These are phyloP conservation scores for Caenorhabditis zanzibari DNA, from an alignment of 2,888 invertebrate species.

Conservation along the genomic window DNA sequence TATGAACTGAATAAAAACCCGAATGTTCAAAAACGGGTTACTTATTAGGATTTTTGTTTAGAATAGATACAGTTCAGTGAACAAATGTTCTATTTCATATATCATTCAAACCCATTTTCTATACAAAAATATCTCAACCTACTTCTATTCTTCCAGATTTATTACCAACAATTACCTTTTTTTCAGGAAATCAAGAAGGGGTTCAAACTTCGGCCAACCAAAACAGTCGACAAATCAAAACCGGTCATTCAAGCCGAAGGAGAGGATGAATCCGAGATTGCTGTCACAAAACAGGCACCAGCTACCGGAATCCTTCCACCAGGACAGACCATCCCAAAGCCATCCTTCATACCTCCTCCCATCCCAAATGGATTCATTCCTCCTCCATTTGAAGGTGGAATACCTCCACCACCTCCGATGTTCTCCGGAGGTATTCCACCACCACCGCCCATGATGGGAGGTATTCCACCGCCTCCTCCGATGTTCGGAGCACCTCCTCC, in stretches of 20 bases:
- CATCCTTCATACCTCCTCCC: conserved; percentile 56
- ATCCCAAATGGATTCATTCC: conserved; percentile 47
- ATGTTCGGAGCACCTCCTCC: conserved; percentile 70
- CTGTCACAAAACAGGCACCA: conserved; percentile 62
- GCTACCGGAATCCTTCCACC: conserved; percentile 64
- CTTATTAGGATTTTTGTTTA: too few relatives aligned
- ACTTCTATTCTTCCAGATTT: too few relatives aligned
- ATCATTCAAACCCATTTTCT: too few relatives aligned
- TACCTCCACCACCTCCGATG: conserved; percentile 62
- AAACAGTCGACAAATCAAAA: conserved; percentile 81
- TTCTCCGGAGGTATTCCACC: conserved; percentile 64
- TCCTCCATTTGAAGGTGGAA: conserved; percentile 40
- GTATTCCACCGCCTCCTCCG: conserved; percentile 65
- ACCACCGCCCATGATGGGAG: conserved; percentile 64
- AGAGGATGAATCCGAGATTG: conserved; percentile 66
- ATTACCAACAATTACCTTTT: neutral
- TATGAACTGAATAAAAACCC: too few relatives aligned
- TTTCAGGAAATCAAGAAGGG: conserved; percentile 80
- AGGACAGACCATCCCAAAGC: conserved; percentile 49
- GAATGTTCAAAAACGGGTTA: too few relatives aligned
- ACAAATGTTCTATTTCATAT: too few relatives aligned
- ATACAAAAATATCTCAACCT: too few relatives aligned
- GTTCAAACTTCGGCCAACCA: conserved; percentile 79
- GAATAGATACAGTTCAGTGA: too few relatives aligned
- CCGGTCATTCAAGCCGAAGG: conserved; percentile 76